These are phyloP conservation scores for Hephaestus fuliginosus DNA, from an alignment of 2,797 vertebrate genomes.

Conservation along the genomic window DNA sequence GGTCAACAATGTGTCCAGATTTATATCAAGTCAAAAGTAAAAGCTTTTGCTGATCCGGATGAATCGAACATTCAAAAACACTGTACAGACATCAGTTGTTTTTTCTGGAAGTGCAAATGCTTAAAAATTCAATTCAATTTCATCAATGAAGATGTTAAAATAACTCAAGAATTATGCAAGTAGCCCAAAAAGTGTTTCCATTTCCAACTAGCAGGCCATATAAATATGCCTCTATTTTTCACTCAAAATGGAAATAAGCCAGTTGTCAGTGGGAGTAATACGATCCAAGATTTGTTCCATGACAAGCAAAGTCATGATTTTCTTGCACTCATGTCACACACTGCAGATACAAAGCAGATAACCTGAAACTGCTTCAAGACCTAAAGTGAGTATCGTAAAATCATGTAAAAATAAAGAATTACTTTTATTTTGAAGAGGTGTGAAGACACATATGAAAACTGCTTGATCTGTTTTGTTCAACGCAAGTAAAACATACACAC, in stretches of 20 bases:
- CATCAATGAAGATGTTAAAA: not conserved
- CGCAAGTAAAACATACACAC: not conserved
- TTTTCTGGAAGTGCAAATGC: not conserved
- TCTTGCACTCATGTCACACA: not conserved
- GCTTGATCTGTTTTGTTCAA: not conserved
- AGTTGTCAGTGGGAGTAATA: constrained; percentile 26
- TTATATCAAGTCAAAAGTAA: not conserved
- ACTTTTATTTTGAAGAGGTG: not conserved
- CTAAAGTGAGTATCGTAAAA: not conserved
- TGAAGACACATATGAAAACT: not conserved
- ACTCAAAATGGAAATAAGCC: not conserved
- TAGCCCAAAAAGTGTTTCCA: not conserved
- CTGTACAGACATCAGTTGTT: not conserved
- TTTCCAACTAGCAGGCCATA: not conserved
- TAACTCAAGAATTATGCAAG: not conserved
- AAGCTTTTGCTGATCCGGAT: not conserved
- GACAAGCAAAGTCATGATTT: constrained; percentile 26
- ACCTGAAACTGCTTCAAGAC: constrained; percentile 1
- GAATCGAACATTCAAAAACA: not conserved
- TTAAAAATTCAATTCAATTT: not conserved
- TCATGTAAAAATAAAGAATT: not conserved
- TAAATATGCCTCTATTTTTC: not conserved
- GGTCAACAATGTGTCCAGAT: not conserved
- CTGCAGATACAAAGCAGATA: constrained; percentile 24
- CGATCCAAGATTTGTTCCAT: not conserved